Evolutionary conservation across 2,797 vertebrate species (phyloP).

Genomic region (Poecilia picta): DNA sequence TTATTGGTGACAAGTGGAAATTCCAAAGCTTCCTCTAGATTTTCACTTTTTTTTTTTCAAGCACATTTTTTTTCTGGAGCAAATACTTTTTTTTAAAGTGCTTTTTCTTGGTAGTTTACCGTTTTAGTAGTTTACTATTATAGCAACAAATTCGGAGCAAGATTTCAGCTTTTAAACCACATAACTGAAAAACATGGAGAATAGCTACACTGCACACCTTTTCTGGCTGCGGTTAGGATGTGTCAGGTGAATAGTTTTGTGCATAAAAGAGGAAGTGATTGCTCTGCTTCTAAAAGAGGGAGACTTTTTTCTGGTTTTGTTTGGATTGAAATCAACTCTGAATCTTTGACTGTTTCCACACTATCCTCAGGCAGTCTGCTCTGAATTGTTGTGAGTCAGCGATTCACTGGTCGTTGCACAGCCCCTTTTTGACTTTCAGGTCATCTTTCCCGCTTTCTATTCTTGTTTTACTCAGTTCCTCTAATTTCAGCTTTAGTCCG

Average conservation of each 20-base stretch:
- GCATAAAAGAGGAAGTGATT: constrained; percentile 29
- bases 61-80: neutral
- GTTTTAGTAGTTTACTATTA: no score
- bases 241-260: constrained; percentile 18
- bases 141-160: constrained; percentile 18
- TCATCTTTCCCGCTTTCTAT: constrained; percentile 60
- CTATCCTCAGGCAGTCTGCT: constrained; percentile 47
- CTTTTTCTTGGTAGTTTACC: constrained; percentile 32
- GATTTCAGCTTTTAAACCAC: constrained; percentile 31
- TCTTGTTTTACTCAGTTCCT: constrained; percentile 30
- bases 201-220: neutral
- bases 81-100: constrained; percentile 5
- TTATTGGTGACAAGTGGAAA: constrained; percentile 55
- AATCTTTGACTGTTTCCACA: constrained; percentile 51
- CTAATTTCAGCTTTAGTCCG: constrained; percentile 36
- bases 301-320: constrained; percentile 34
- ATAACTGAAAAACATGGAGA: constrained; percentile 9
- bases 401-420: constrained; percentile 63
- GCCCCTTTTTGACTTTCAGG: constrained; percentile 72
- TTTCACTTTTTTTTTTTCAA: constrained; percentile 29
- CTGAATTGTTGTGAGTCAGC: constrained; percentile 51
- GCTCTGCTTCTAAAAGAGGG: constrained; percentile 44
- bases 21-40: constrained; percentile 40
- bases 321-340: constrained; percentile 4
- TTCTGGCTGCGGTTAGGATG: neutral